phyloP scores from a whole-genome alignment of 2,888 invertebrate species.

The Drosophila limbata region DNA sequence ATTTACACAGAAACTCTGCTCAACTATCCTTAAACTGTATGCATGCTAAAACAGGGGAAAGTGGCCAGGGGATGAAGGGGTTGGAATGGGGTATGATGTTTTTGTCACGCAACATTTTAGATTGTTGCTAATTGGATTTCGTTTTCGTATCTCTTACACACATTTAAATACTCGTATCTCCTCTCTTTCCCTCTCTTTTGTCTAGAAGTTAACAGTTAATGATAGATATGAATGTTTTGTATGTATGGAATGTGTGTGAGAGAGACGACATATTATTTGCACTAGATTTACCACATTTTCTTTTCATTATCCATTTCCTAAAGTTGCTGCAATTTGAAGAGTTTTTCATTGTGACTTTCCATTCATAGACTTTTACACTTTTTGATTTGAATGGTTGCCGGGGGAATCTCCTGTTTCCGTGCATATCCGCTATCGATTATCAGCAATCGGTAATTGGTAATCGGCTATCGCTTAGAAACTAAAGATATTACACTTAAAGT shows the following conservation, averaged over 20 bases:
- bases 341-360: constrained; percentile 32
- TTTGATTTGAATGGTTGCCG: constrained; percentile 36
- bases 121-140: constrained; percentile 69
- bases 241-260: constrained; percentile 19
- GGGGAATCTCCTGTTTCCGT: constrained; percentile 16
- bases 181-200: constrained; percentile 12
- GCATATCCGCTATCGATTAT: neutral
- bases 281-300: constrained; percentile 59
- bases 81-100: constrained; percentile 25
- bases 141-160: constrained; percentile 28
- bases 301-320: constrained; percentile 20
- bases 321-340: constrained; percentile 27
- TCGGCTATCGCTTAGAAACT: constrained; percentile 63
- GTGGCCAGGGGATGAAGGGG: neutral
- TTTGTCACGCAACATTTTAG: constrained; percentile 36
- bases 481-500: constrained; percentile 78
- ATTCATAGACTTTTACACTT: constrained; percentile 31
- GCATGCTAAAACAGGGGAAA: neutral
- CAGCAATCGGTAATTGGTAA: constrained; percentile 9
- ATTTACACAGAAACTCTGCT: constrained; percentile 70
- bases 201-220: constrained; percentile 46
- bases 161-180: constrained; percentile 10
- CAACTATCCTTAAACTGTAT: constrained; percentile 42
- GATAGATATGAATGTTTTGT: constrained; percentile 37
- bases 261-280: constrained; percentile 47